These are phyloP conservation scores for Monopterus albus DNA, from an alignment of 2,113 vertebrate species.

Conservation along the genomic window DNA sequence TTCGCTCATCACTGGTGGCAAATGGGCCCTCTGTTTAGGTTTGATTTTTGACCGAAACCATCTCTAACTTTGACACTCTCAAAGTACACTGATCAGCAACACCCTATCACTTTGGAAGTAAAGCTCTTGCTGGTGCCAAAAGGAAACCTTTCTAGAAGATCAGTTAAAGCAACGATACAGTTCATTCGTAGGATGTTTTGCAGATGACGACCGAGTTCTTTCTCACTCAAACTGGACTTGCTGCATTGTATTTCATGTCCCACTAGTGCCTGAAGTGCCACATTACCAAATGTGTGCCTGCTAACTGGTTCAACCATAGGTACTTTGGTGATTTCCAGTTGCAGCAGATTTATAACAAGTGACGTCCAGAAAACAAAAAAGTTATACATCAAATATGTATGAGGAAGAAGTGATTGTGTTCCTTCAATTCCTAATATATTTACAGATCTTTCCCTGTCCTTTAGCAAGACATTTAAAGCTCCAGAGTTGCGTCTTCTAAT, in stretches of 20 bases:
- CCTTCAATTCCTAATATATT: too few relatives aligned
- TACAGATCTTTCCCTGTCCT: too few relatives aligned
- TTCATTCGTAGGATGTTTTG: neutral
- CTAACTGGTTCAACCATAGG: too few relatives aligned
- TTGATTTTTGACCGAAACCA: conserved; percentile 15
- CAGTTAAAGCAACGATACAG: neutral
- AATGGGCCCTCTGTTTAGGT: conserved; percentile 5
- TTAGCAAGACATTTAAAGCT: too few relatives aligned
- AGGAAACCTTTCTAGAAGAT: neutral
- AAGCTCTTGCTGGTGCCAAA: neutral
- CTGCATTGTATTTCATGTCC: neutral
- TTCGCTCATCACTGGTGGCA: conserved; percentile 33
- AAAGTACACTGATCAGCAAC: neutral
- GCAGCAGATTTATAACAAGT: too few relatives aligned
- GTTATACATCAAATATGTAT: too few relatives aligned
- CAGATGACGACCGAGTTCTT: neutral
- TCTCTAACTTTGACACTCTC: neutral
- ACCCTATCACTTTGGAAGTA: neutral
- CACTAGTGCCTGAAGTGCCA: neutral
- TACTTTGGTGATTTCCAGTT: too few relatives aligned
- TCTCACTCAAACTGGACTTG: neutral
- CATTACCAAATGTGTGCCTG: too few relatives aligned
- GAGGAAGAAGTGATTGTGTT: too few relatives aligned
- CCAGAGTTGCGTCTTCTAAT: too few relatives aligned
- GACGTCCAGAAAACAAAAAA: too few relatives aligned